These are phyloP conservation scores for Leuciscus idus DNA, from an alignment of 2,113 vertebrate genomes.

Conservation along the genomic window DNA sequence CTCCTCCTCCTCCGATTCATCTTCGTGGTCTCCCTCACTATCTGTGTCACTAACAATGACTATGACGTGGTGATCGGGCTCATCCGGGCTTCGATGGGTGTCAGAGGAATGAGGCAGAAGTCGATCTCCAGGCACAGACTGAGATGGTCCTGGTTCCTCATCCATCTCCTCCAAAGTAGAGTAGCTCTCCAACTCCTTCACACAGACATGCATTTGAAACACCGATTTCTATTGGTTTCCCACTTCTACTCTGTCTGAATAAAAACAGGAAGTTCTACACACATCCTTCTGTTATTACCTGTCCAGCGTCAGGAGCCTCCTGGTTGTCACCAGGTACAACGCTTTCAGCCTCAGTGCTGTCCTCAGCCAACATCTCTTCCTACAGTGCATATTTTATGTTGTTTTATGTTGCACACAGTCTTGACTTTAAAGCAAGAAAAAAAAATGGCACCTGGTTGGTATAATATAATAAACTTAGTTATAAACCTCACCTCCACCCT, in stretches of 20 bases:
- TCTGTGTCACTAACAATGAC: conserved; percentile 94
- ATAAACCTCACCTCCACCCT: conserved; percentile 84
- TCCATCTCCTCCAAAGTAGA: conserved; percentile 80
- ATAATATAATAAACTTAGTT: neutral
- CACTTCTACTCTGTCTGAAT: neutral
- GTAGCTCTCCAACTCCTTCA: conserved; percentile 84
- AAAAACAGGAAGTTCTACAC: neutral
- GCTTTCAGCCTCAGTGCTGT: conserved; percentile 86
- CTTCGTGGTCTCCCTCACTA: conserved; percentile 88
- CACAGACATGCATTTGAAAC: conserved; percentile 58
- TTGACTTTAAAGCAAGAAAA: neutral
- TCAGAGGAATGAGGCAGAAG: conserved; percentile 76
- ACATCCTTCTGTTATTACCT: conserved; percentile 69
- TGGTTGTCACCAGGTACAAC: conserved; percentile 85
- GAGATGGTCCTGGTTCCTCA: conserved; percentile 78
- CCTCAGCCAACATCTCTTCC: conserved; percentile 90
- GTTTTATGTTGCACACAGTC: neutral
- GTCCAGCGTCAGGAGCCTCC: conserved; percentile 86
- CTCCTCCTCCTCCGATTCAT: conserved; percentile 81
- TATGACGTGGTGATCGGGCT: conserved; percentile 86
- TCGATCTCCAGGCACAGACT: conserved; percentile 82
- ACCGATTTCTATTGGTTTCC: neutral
- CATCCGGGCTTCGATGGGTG: conserved; percentile 74
- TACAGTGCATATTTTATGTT: conserved; percentile 56
- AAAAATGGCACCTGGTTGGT: neutral